phyloP scores from a whole-genome alignment of 2,113 vertebrate species.

The Colius striatus region DNA sequence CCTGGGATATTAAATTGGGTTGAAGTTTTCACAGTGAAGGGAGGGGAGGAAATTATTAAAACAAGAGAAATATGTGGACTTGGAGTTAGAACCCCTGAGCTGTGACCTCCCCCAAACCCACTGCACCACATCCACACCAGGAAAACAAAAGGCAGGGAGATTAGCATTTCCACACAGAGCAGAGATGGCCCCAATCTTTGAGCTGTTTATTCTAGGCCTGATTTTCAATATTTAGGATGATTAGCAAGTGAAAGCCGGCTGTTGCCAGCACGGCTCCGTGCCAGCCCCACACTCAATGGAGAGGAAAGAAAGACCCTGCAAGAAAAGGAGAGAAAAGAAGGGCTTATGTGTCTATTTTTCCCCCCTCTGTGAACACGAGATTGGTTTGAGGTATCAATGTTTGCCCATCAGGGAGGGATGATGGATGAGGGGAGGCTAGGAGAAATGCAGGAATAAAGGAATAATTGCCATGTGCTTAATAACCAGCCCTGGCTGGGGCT shows the following conservation, averaged over 20 bases:
- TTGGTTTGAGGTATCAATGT: slow-evolving; percentile 64
- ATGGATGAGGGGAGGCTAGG: slow-evolving; percentile 36
- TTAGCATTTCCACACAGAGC: slow-evolving; percentile 77
- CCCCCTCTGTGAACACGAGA: slow-evolving; percentile 37
- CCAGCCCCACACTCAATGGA: slow-evolving; percentile 68
- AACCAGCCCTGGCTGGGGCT: not conserved
- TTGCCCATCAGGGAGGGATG: slow-evolving; percentile 53
- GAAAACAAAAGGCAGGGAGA: slow-evolving; percentile 66
- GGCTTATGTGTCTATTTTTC: slow-evolving; percentile 60
- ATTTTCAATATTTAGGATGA: slow-evolving; percentile 85
- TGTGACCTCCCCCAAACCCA: slow-evolving; percentile 61
- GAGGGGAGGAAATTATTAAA: not conserved
- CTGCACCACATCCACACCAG: slow-evolving; percentile 48
- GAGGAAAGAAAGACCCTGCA: slow-evolving; percentile 52
- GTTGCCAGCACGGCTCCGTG: slow-evolving; percentile 71
- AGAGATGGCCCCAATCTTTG: slow-evolving; percentile 69
- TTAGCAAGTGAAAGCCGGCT: slow-evolving; percentile 82
- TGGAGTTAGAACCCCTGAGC: slow-evolving; percentile 29
- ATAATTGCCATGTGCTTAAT: not conserved
- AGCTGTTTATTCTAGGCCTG: slow-evolving; percentile 77
- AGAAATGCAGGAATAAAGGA: slow-evolving; percentile 39
- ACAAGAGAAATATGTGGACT: not conserved
- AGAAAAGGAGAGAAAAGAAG: slow-evolving; percentile 65
- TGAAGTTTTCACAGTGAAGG: slow-evolving; percentile 6
- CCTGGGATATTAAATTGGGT: not conserved